phyloP scores from a whole-genome alignment of 1,140 invertebrate genomes.

The Thereuonema tuberculata region DNA sequence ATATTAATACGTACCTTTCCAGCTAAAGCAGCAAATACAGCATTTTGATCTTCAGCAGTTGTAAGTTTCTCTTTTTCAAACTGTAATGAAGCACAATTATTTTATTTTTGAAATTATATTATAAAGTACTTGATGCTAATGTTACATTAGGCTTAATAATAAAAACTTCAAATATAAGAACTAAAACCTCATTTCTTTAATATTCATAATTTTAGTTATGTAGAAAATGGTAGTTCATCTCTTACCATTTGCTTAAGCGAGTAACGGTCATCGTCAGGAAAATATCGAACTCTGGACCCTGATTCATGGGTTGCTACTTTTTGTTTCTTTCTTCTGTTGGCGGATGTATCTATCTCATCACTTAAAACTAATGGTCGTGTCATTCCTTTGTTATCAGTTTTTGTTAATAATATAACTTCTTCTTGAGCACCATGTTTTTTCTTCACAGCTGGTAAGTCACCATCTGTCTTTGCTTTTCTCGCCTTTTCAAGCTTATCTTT shows the following conservation, averaged over 20 bases:
- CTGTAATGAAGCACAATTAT: conserved; percentile 36
- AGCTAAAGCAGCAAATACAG: conserved; percentile 58
- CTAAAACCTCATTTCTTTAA: neutral
- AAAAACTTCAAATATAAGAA: neutral
- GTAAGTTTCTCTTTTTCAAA: conserved; percentile 78
- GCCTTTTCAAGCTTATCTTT: conserved; percentile 50
- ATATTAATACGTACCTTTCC: conserved; percentile 37
- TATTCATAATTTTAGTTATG: neutral
- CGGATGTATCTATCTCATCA: conserved; percentile 6
- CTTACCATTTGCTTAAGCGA: conserved; percentile 70
- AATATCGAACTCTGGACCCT: conserved; percentile 64
- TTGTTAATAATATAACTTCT: conserved; percentile 51
- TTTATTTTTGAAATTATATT: conserved; percentile 6
- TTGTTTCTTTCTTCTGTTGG: conserved; percentile 34
- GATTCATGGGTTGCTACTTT: conserved; percentile 51
- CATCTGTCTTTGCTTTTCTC: neutral
- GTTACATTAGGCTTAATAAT: too few species aligned
- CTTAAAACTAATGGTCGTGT: conserved; percentile 22
- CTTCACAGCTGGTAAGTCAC: conserved; percentile 1
- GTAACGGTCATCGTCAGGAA: conserved; percentile 80
- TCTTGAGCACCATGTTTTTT: too few species aligned
- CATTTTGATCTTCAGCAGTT: conserved; percentile 63
- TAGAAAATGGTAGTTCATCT: conserved; percentile 6
- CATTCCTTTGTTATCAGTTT: conserved; percentile 49
- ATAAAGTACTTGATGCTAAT: conserved; percentile 6